phyloP scores from a whole-genome alignment of 2,797 vertebrate species.

The Loriculus beryllinus region DNA sequence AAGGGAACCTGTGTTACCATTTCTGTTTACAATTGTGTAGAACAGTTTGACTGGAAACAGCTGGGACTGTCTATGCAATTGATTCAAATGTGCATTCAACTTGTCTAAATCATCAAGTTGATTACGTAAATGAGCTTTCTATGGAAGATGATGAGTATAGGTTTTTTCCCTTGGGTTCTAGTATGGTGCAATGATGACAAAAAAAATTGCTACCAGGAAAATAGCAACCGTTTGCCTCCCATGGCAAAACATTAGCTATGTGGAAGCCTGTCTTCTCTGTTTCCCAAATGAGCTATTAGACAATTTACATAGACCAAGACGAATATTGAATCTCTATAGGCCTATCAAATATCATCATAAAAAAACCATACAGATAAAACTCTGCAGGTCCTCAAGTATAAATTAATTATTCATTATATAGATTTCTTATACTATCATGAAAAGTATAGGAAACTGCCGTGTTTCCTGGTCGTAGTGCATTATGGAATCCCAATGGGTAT shows the following conservation, averaged over 20 bases:
- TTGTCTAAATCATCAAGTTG: background rate
- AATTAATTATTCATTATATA: background rate
- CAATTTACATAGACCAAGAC: background rate
- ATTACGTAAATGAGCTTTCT: conserved; percentile 7
- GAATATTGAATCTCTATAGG: background rate
- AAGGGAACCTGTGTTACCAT: background rate
- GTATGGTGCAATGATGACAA: background rate
- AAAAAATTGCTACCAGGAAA: background rate
- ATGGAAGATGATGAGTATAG: background rate
- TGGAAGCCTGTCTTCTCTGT: background rate
- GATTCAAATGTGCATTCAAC: conserved; percentile 2
- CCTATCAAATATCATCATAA: background rate
- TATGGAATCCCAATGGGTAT: background rate
- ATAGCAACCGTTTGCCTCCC: background rate
- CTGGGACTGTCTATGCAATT: conserved; percentile 10
- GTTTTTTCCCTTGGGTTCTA: background rate
- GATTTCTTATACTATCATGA: background rate
- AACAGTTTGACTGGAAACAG: background rate
- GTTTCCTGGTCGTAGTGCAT: background rate
- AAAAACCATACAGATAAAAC: background rate
- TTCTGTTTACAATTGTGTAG: background rate
- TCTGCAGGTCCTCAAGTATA: background rate
- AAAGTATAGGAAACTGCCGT: background rate
- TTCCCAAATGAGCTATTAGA: background rate
- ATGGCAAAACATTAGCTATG: background rate